These are phyloP conservation scores for Mirounga angustirostris DNA, from an alignment of 2,113 vertebrate species.

Conservation along the genomic window DNA sequence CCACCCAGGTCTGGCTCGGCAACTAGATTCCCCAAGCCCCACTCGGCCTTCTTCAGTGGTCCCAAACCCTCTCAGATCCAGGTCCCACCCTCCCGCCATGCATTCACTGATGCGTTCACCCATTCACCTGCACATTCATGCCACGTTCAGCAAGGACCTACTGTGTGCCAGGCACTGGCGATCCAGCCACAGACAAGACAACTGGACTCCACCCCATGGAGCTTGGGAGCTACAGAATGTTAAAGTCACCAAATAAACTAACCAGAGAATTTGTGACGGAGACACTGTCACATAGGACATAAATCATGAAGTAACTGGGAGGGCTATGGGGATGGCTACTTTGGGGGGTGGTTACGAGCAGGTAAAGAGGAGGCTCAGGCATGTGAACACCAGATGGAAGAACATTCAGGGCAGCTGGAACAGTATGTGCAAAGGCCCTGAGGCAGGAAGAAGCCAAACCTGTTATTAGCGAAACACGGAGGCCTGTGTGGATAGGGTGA, in stretches of 20 bases:
- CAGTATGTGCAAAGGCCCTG: conserved; percentile 6
- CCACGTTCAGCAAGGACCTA: background rate
- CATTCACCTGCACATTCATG: background rate
- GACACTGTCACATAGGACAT: background rate
- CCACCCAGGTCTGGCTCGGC: background rate
- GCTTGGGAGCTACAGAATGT: rapidly evolving
- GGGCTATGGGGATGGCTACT: background rate
- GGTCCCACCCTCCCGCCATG: no score
- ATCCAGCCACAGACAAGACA: background rate
- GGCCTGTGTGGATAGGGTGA: background rate
- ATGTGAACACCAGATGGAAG: background rate
- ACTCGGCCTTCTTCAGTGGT: background rate
- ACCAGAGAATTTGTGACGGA: background rate
- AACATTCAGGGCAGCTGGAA: background rate
- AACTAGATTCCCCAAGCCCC: background rate
- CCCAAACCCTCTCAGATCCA: background rate
- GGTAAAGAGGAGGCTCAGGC: background rate
- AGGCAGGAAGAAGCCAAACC: background rate
- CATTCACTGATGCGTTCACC: rapidly evolving
- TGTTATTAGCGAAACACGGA: background rate
- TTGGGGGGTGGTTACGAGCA: background rate
- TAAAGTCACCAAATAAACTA: background rate
- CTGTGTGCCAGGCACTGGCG: background rate
- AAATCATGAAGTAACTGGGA: background rate
- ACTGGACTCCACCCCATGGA: background rate